phyloP scores from a whole-genome alignment of 2,113 vertebrate species.

The Patagioenas fasciata region DNA sequence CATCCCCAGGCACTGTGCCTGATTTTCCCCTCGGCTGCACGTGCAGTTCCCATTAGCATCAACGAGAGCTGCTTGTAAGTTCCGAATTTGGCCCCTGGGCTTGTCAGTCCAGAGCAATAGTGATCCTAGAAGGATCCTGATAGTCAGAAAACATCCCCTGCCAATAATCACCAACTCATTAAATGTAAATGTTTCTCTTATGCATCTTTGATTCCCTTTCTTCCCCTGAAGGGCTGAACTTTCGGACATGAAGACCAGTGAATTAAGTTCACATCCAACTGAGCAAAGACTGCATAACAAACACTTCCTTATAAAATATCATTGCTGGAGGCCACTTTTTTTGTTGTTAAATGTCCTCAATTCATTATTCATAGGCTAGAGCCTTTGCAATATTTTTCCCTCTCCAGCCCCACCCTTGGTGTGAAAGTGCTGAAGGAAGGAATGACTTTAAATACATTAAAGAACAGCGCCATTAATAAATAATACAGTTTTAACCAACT shows the following conservation, averaged over 20 bases:
- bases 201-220: slow-evolving; percentile 33
- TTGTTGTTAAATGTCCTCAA: slow-evolving; percentile 12
- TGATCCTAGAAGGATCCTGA: slow-evolving; percentile 29
- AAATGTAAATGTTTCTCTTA: slow-evolving; percentile 14
- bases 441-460: slow-evolving; percentile 48
- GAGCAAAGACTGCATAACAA: slow-evolving; percentile 26
- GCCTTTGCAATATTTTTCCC: not conserved
- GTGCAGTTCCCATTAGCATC: slow-evolving; percentile 36
- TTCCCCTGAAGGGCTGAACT: slow-evolving; percentile 21
- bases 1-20: slow-evolving; percentile 6
- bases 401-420: not conserved
- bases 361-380: slow-evolving; percentile 57
- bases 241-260: not conserved
- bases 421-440: slow-evolving; percentile 41
- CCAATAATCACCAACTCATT: slow-evolving; percentile 29
- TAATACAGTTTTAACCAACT: slow-evolving; percentile 52
- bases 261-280: slow-evolving; percentile 28
- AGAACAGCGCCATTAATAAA: slow-evolving; percentile 57
- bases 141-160: slow-evolving; percentile 16
- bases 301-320: not conserved
- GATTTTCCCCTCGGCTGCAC: slow-evolving; percentile 53
- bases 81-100: not conserved
- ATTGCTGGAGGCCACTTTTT: slow-evolving; percentile 20
- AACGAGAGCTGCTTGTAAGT: not conserved
- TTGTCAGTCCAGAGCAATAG: slow-evolving; percentile 31